Evolutionary conservation across 2,113 vertebrate genomes (phyloP).

Genomic region (Podilymbus podiceps): DNA sequence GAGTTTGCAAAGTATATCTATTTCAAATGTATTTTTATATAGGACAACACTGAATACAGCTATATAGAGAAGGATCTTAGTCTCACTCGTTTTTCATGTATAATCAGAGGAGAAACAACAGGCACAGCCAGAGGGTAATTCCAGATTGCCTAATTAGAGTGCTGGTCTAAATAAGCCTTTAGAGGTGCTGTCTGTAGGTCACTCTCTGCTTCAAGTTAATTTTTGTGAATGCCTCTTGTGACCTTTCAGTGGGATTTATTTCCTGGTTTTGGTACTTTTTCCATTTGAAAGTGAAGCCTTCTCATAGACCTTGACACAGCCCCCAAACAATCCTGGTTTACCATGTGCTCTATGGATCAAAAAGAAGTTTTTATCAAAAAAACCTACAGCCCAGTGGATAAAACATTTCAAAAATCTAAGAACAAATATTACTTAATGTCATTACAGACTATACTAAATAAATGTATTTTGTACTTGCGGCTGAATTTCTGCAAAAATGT

Average conservation of each 20-base stretch:
- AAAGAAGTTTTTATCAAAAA: not conserved
- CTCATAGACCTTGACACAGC: not conserved
- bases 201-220: not conserved
- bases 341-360: not conserved
- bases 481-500: not conserved
- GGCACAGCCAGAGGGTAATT: not conserved
- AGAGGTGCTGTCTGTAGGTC: not conserved
- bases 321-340: not conserved
- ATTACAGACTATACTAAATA: not conserved
- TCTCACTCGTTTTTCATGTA: not conserved
- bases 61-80: not conserved
- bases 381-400: not conserved
- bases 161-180: not conserved
- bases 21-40: not conserved
- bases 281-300: not conserved
- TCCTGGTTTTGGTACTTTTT: not conserved
- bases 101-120: not conserved
- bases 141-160: not conserved
- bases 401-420: not conserved
- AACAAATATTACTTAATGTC: not conserved
- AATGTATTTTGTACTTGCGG: not conserved
- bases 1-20: not conserved
- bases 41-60: not conserved
- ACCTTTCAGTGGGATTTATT: not conserved
- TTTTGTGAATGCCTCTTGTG: not conserved